Base-by-base conservation (phyloP, 2,113 vertebrate genomes). In the Thamnophis sirtalis region DNA sequence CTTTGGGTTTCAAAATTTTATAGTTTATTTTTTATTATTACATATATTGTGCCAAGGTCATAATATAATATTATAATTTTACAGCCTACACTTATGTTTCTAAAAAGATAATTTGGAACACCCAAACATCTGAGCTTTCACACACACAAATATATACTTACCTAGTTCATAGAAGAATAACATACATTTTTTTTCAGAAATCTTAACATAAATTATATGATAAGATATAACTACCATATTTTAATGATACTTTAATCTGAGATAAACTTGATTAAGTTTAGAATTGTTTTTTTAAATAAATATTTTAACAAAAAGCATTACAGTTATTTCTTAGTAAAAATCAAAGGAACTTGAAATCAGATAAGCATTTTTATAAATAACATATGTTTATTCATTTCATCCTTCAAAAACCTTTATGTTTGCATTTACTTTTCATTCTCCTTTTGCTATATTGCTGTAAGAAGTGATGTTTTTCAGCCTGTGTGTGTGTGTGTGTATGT, bases 401-500 rank as follows among this genome's bases (percentile, higher is more conserved):
- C 84, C 84, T 50, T 63, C 63, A 63, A 89, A 15, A 6, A 85
- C 0, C 38, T 21, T 49, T 84, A 33, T 5, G 50, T 43, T 43
- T 38, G 55, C 53, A 33, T 7, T 89, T 86, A 43, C n/a, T 89
- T 80, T 80, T 43, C 33, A 4, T 28, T n/a, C 13, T 63, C 48
- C 0, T 33, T 90, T 89, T 89, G 3, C 43, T 88, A 0, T 21
- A 6, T 28, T 26, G 0, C 87, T 89, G 88, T 93, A 0, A 0
- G 87, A 88, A 91, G 50, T 92, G 26, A 94, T 73, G 9, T 93
- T 95, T 91, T 90, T 26, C 88, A n/a, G 13, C 53, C 19, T 73
- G 49, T 19, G 56, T 54, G 22, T 58, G 8, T 58, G 22, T 9
- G 56, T 50, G 13, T 60, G 92, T 88, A 21, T 94, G 7, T 92